Base-by-base conservation (phyloP, 1,140 invertebrate species). In the Zaprionus kolodkinae region DNA sequence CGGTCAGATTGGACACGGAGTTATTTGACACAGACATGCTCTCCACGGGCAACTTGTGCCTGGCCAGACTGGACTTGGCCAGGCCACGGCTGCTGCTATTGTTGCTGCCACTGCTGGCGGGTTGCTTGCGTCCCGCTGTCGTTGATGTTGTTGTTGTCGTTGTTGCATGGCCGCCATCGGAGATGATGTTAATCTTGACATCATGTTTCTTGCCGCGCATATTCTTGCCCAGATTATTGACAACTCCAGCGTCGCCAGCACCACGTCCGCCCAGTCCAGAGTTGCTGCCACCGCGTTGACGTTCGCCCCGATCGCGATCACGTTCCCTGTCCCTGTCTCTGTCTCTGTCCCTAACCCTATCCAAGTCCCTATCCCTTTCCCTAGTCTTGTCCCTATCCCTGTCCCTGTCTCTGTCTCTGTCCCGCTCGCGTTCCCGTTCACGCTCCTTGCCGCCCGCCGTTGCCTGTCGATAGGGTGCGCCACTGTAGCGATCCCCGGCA, bases 101-200 rank as follows among this genome's bases (percentile, higher is more conserved):
- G 64, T 61, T 78, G 52, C 54, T 76, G 52, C 74, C 64, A 17
- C 65, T 65, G 68, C 50, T 56, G 1, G 12, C 25, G 7, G 52
- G 48, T 12, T 65, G 76, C 17, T 88, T 79, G 30, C 66, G 69
- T 9, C 43, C 45, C 10, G 27, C 27, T 30, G 33, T 33, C 7
- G 30, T 7, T 4, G 15, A 52, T 40, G 35, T 25, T 25, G 25
- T 27, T 13, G 40, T 21, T 40, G 35, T 25, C 17, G 25, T 27
- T 13, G 40, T 21, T n/a, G 36, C 50, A 25, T 85, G 79, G 0
- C 63, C 63, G 0, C 91, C 87, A 56, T 92, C 91, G 3, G 91
- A 92, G 17, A 92, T 92, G 45, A 91, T 91, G 52, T 92, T 92
- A 50, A 91, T 91, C 40, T 92, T 91, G 1, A 91, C 91, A 27